Percentiles rank a stretch among this genome's conserved stretches.
Evolutionary conservation across 2,797 vertebrate genomes (phyloP).

Genomic region (Rhinogobio ventralis): DNA sequence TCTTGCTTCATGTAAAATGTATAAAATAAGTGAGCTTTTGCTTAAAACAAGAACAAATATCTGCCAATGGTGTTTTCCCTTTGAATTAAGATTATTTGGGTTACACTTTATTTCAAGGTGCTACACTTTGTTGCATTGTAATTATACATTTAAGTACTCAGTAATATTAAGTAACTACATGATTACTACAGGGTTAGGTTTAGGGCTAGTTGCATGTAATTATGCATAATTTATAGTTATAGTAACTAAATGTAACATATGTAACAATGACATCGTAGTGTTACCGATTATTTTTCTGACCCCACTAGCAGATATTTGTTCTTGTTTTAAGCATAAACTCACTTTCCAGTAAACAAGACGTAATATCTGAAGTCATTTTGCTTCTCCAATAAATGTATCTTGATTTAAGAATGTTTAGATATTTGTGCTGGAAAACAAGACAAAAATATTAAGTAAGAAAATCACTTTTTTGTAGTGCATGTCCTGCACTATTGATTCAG

Average conservation of each 20-base stretch:
- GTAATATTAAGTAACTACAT: neutral
- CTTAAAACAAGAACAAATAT: neutral
- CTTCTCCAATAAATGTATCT: neutral
- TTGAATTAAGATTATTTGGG: neutral
- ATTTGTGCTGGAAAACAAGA: neutral
- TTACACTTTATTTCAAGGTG: neutral
- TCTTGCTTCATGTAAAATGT: neutral
- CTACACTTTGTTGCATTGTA: neutral
- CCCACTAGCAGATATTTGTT: neutral
- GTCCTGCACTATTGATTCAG: neutral
- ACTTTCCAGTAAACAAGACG: neutral
- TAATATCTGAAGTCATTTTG: neutral
- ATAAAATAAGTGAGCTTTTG: neutral
- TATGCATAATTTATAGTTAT: neutral
- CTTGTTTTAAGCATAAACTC: neutral
- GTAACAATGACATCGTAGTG: neutral
- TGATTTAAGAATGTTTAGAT: neutral
- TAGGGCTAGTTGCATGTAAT: neutral
- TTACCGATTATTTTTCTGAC: neutral
- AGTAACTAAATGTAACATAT: neutral
- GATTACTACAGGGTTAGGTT: neutral
- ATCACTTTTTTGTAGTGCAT: neutral
- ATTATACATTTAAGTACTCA: neutral
- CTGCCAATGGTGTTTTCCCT: neutral
- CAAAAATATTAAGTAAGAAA: neutral